A percentile compares a stretch with the other conserved stretches of the same genome.
These are phyloP conservation scores for Heliconius erato DNA, from an alignment of 2,888 invertebrate species.

Conservation along the genomic window DNA sequence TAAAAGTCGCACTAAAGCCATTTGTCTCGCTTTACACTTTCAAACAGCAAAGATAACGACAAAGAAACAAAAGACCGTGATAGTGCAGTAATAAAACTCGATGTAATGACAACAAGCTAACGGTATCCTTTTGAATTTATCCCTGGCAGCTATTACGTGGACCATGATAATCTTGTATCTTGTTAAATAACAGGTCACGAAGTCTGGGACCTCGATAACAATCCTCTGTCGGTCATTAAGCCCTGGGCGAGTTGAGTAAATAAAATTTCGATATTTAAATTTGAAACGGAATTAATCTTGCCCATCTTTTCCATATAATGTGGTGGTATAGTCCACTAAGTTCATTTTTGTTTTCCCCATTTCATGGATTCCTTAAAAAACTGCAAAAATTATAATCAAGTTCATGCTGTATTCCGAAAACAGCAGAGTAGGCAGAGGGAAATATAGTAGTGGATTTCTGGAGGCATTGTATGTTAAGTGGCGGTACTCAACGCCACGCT, in stretches of 20 bases:
- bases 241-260: slow-evolving; percentile 1
- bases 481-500: no score
- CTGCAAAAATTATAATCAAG: background rate
- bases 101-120: slow-evolving; percentile 17
- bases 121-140: slow-evolving; percentile 36
- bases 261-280: slow-evolving; percentile 10
- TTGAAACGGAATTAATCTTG: background rate
- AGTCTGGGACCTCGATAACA: slow-evolving; percentile 59
- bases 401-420: no score
- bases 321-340: background rate
- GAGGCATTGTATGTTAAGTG: no score
- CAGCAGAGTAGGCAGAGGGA: no score
- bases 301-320: background rate
- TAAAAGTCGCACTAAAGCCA: background rate
- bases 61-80: background rate
- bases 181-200: slow-evolving; percentile 53
- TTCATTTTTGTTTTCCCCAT: background rate
- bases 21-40: background rate
- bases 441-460: no score
- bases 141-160: slow-evolving; percentile 8
- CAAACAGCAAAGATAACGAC: background rate
- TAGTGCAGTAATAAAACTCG: slow-evolving; percentile 16
- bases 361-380: background rate
- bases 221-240: slow-evolving; percentile 62
- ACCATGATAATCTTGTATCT: slow-evolving; percentile 36